Base-by-base conservation (phyloP, 1,140 invertebrate genomes). In the Eurytemora carolleeae region DNA sequence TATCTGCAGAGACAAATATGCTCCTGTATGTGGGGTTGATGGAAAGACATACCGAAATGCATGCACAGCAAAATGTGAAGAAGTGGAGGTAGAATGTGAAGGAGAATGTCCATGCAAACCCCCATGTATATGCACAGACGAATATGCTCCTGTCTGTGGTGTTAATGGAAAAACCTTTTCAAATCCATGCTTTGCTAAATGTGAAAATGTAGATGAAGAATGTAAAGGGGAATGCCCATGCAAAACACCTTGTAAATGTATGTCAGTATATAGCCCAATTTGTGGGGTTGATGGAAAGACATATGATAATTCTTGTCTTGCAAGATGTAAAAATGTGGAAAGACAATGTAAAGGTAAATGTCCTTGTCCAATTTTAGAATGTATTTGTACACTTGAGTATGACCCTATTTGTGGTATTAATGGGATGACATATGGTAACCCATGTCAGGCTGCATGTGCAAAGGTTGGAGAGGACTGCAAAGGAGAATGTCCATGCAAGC, bases 1-100 rank as follows among this genome's bases (percentile, higher is more conserved):
- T 44, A 44, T 82, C 25, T 89, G 86, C 69, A 79, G 81, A 1
- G 79, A 80, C 1, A 86, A 89, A 68, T 80, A 83, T 65, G 87
- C 90, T 70, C 82, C 78, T 16, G 80, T 80, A 24, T 85, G 77
- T 71, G 82, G 77, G 0, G 73, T 71, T 16, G 80, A 84, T 67
- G 80, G 79, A 0, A 71, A 73, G 7, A 82, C 82, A 0, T 86
- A 84, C 71, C 77, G 79, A 63, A 82, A 79, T 44, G 73, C 78
- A 18, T 86, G 84, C 69, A 16, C 7, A 18, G 15, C 23, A 7
- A 15, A 18, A n/a, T 44, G 31, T 44, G 31, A 7, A 44, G 31
- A n/a, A 12, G 7, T 12, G n/a, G 7, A 44, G n/a, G n/a, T 44
- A 7, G 7, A 44, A 44, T 44, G 31, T n/a, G n/a, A 44, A 12